Conservation (phyloP, 2,888 invertebrate genomes). For the Drosophila neonasuta region DNA sequence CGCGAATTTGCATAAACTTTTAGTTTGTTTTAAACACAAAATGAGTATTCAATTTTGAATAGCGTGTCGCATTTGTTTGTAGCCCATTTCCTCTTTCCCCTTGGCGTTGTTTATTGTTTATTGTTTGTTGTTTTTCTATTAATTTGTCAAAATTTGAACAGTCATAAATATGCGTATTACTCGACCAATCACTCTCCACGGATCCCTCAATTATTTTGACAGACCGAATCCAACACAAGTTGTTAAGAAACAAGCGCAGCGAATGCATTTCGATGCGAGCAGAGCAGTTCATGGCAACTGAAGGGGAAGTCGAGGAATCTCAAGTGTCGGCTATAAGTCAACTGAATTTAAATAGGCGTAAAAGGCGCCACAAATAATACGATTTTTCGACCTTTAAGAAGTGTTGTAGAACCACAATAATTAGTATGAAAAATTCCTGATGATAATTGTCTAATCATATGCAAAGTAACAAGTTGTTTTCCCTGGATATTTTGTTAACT, state of each 20-base stretch:
- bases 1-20: conserved; percentile 66
- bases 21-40: conserved; percentile 40
- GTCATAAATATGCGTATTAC: conserved; percentile 66
- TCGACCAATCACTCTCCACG: conserved; percentile 36
- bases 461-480: neutral
- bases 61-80: conserved; percentile 50
- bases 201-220: conserved; percentile 65
- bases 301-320: conserved; percentile 27
- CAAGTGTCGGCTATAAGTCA: conserved; percentile 51
- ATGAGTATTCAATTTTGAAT: conserved; percentile 47
- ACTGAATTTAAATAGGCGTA: conserved; percentile 39
- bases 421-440: neutral
- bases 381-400: neutral
- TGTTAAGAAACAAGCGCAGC: conserved; percentile 57
- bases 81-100: neutral
- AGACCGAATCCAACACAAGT: conserved; percentile 48
- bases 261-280: conserved; percentile 60
- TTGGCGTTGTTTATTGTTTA: conserved; percentile 13
- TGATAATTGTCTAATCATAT: neutral
- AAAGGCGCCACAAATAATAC: conserved; percentile 33
- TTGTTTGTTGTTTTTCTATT: conserved; percentile 52
- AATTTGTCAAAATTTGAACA: conserved; percentile 67
- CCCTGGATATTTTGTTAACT: neutral
- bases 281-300: neutral
- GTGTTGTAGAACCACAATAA: neutral